Evolutionary conservation across 2,113 vertebrate genomes (phyloP), one percentile per base, ranked within the genome.

Genomic region (Saguinus imperator): DNA sequence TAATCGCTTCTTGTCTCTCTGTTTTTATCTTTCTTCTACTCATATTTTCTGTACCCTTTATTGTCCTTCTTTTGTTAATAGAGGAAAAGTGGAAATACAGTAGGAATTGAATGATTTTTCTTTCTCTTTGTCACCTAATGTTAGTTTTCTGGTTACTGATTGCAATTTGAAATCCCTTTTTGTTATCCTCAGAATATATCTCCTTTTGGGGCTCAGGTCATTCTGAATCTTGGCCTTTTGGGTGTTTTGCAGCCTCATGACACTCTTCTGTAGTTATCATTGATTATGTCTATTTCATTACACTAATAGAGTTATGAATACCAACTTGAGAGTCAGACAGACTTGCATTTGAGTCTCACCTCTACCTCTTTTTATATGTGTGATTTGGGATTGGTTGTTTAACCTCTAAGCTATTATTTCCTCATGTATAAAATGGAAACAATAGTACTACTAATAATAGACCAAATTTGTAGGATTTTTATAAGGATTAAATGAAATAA

Each of bases 31-130:
- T 94, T n/a, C 21, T 95, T 89, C 57, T 70, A 77, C 27, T 73
- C 89, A 79, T 90, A 27, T 84, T 55, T 90, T 35, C 79, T 79
- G 8, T 89, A 73, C 35, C 37, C 50, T 95, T 94, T 91, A 35
- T 91, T 96, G 29, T 91, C 50, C 40, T 92, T 92, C 17, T 95
- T 85, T 97, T 87, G 90, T 81, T 32, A 96, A 80, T 27, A 80
- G 48, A 94, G 27, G 75, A 48, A 75, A 87, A 23, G n/a, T 80
- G 64, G 48, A 95, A 72, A 83, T 87, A 93, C 95, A 81, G 3
- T 58, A 92, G 29, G 13, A 90, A 91, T 79, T 96, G 40, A 86
- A 27, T 70, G 37, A 50, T 83, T 95, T 92, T 83, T 64, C 35
- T 87, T 77, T 94, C 16, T 80, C 32, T 88, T 79, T 94, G 29